Evolutionary conservation across 1,140 invertebrate genomes (phyloP), one percentile per base, ranked within the genome.

Genomic region (Ips typographus): DNA sequence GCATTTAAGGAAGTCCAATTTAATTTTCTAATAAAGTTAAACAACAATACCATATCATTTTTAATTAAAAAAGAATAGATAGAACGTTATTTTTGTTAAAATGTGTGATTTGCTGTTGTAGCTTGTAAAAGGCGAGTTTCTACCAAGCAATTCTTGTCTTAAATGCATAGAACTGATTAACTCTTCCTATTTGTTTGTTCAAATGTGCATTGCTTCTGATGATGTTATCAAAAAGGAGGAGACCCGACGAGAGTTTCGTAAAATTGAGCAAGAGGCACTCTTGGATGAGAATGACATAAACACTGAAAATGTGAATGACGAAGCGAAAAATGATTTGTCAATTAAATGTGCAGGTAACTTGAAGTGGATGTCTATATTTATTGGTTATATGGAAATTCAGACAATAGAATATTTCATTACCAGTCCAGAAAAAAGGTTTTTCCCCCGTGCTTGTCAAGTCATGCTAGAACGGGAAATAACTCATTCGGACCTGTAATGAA

Each of bases 121-220:
- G 75, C 61, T 76, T 40, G 40, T 47, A 39, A 61, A 71, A 71
- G 61, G 57, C 2, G 74, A 77, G 41, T 72, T 64, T 51, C 52
- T 74, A 8, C 71, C 75, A 37, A 64, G 65, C 42, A 63, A 70
- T 49, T 53, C 74, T n/a, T 77, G 75, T 49, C 6, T 44, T 8
- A 40, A 49, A 37, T 77, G 75, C 63, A 61, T 68, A n/a, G 42
- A 72, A n/a, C 57, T 43, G 42, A 22, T 77, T 8, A 66, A 62
- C 44, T 22, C 65, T 37, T 57, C 68, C 3, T 73, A 59, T 63
- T 52, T 47, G 44, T 77, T 77, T 57, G 8, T 44, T 2, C 61
- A 73, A 36, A 59, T 69, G 39, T 77, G 75, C 58, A 58, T 70
- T 43, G 8, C 66, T 37, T 67, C 71, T 8, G 74, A 77, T 68